Evolutionary conservation across 2,797 vertebrate genomes (phyloP).

Genomic region (Scyliorhinus canicula): DNA sequence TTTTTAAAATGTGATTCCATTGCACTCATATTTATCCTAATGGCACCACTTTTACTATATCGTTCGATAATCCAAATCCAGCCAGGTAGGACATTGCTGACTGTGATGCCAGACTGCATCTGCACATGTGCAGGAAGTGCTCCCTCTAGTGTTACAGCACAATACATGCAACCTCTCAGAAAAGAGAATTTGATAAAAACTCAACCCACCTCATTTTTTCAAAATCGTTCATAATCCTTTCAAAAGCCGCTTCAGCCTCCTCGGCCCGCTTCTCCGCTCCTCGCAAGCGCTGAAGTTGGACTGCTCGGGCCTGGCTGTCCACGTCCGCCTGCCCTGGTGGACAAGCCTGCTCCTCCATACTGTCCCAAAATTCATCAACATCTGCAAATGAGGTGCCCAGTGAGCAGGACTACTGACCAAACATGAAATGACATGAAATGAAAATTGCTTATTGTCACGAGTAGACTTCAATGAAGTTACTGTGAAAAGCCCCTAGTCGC

Average conservation of each 20-base stretch:
- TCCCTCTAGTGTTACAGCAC: neutral
- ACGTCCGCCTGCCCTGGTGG: conserved; percentile 44
- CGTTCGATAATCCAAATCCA: neutral
- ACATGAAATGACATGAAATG: too few species aligned
- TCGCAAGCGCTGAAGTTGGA: conserved; percentile 58
- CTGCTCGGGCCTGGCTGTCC: conserved; percentile 40
- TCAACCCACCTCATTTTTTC: conserved; percentile 74
- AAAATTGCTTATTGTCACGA: too few species aligned
- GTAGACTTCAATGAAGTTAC: too few species aligned
- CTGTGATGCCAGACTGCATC: neutral
- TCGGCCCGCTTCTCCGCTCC: conserved; percentile 65
- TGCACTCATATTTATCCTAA: neutral
- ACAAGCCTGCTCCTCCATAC: neutral
- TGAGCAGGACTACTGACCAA: neutral
- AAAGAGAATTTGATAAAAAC: neutral
- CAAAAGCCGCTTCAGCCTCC: conserved; percentile 68
- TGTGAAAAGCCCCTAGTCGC: too few species aligned
- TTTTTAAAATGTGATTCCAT: neutral
- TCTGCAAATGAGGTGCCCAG: conserved; percentile 55
- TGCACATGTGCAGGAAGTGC: too few species aligned
- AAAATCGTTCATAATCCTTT: conserved; percentile 73
- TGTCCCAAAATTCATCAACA: conserved; percentile 72
- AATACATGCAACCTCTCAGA: neutral
- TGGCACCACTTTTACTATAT: neutral
- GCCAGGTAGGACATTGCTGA: too few species aligned